A percentile compares a stretch with the other conserved stretches of the same genome.
Evolutionary conservation across 1,140 invertebrate species (phyloP).

Genomic region (Caligus rogercresseyi): DNA sequence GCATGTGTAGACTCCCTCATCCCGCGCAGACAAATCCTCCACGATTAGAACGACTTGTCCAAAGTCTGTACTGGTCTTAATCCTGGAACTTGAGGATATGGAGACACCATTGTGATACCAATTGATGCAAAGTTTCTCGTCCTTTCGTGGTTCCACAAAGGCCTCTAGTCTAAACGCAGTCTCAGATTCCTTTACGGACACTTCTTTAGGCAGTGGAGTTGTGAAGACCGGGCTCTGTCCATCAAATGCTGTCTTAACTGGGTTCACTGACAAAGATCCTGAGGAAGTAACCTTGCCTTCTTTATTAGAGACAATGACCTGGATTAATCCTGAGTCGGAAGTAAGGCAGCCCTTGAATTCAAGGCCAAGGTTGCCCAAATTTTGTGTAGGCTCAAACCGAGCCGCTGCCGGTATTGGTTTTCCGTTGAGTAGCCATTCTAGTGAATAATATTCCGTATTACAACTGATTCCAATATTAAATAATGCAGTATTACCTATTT

Average conservation of each 20-base stretch:
- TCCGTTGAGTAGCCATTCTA: conserved; percentile 18
- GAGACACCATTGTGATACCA: conserved; percentile 93
- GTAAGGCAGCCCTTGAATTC: conserved; percentile 73
- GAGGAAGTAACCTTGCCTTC: conserved; percentile 72
- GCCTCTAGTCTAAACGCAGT: conserved; percentile 50
- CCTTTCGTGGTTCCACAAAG: conserved; percentile 63
- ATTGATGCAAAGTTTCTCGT: conserved; percentile 77
- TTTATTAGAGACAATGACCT: conserved; percentile 67
- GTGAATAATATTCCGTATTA: background rate
- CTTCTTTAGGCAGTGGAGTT: background rate
- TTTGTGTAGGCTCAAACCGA: conserved; percentile 65
- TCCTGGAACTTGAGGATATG: conserved; percentile 59
- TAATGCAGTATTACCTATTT: conserved; percentile 37
- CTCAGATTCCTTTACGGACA: conserved; percentile 32
- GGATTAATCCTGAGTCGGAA: conserved; percentile 84
- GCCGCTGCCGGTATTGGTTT: conserved; percentile 31
- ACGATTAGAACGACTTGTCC: conserved; percentile 84
- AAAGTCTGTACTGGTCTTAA: conserved; percentile 81
- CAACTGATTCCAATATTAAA: background rate
- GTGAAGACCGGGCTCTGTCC: conserved; percentile 8
- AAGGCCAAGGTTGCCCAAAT: conserved; percentile 80
- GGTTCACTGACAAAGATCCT: conserved; percentile 10
- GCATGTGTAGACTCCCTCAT: conserved; percentile 73
- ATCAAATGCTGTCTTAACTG: background rate
- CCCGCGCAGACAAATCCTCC: conserved; percentile 63